Percentiles rank a stretch among this genome's conserved stretches.
Conservation (phyloP, 2,113 vertebrate species). For the Rhinolophus sinicus region DNA sequence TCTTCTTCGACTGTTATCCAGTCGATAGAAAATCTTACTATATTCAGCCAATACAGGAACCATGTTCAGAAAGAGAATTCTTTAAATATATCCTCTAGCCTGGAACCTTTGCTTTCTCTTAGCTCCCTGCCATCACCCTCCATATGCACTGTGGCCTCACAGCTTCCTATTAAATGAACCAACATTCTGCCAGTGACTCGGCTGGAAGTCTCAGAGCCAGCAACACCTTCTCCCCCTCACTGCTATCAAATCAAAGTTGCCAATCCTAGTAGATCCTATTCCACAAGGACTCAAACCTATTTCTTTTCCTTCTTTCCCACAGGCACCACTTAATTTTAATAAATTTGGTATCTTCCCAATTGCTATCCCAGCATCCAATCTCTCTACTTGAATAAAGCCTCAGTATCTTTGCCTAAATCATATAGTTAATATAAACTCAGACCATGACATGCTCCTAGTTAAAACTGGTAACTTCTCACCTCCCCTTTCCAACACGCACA, state of each 20-base stretch:
- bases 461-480: background rate
- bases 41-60: background rate
- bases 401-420: background rate
- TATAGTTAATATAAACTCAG: background rate
- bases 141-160: fast-evolving
- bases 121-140: background rate
- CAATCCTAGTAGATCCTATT: background rate
- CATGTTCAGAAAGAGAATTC: background rate
- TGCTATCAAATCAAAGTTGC: background rate
- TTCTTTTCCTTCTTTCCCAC: background rate
- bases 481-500: background rate
- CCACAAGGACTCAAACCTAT: background rate
- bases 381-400: background rate
- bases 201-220: background rate
- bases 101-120: background rate
- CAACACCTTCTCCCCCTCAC: background rate
- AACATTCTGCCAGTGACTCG: background rate
- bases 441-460: background rate
- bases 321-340: background rate
- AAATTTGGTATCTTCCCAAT: background rate
- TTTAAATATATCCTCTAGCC: background rate
- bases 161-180: background rate
- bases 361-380: background rate
- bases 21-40: background rate
- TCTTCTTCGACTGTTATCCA: background rate